A percentile compares a stretch with the other conserved stretches of the same genome.
These are phyloP conservation scores for Drosophila busckii DNA, from an alignment of 1,140 invertebrate species.

Conservation along the genomic window DNA sequence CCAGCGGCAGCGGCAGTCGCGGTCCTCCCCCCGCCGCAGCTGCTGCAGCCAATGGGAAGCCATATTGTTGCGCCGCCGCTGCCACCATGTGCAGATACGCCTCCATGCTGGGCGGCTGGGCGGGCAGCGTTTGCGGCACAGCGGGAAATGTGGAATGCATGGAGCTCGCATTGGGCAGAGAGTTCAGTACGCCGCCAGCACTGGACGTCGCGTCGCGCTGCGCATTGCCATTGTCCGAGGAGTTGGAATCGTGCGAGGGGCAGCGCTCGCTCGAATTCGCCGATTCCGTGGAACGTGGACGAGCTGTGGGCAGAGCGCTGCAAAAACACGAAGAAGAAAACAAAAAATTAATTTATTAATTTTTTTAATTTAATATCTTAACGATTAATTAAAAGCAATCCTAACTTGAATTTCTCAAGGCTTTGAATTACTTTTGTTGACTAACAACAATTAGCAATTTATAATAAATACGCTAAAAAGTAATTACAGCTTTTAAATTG, in stretches of 20 bases:
- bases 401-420: too few relatives aligned
- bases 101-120: conserved; percentile 88
- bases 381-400: too few relatives aligned
- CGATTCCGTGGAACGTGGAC: conserved; percentile 89
- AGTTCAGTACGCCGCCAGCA: conserved; percentile 54
- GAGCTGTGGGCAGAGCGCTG: conserved; percentile 87
- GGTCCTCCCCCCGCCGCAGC: conserved; percentile 80
- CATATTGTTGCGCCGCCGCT: conserved; percentile 84
- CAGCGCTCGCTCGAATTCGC: conserved; percentile 84
- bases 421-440: too few relatives aligned
- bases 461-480: too few relatives aligned
- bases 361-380: too few relatives aligned
- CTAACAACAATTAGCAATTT: too few relatives aligned
- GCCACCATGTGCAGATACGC: conserved; percentile 86
- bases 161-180: conserved; percentile 78
- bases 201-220: conserved; percentile 55
- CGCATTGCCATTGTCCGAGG: conserved; percentile 80
- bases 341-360: not conserved
- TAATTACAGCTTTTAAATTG: too few relatives aligned
- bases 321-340: conserved; percentile 75
- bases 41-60: conserved; percentile 84
- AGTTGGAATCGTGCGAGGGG: conserved; percentile 84
- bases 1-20: conserved; percentile 81
- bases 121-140: conserved; percentile 81
- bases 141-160: conserved; percentile 78